phyloP scores from a whole-genome alignment of 1,140 invertebrate genomes.

The Penaeus indicus region DNA sequence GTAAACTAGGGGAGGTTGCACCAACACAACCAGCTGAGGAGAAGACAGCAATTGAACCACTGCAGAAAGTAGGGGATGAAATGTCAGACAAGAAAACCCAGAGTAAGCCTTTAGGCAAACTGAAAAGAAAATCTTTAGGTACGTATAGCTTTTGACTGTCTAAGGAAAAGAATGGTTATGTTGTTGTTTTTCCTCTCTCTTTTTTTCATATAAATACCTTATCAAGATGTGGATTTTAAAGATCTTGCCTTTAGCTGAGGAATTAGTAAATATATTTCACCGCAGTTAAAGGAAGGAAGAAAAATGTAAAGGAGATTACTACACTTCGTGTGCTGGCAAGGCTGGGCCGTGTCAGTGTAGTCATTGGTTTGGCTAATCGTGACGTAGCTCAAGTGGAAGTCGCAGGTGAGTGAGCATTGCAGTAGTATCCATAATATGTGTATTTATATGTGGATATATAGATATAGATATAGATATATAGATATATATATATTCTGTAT shows the following conservation, averaged over 20 bases:
- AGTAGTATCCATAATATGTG: not conserved
- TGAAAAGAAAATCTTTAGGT: too few relatives aligned
- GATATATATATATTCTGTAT: not conserved
- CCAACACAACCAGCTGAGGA: not conserved
- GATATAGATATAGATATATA: not conserved
- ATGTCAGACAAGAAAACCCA: too few relatives aligned
- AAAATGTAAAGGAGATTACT: not conserved
- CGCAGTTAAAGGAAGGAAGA: not conserved
- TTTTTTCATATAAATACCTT: too few relatives aligned
- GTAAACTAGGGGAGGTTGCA: conserved; percentile 45
- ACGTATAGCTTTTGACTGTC: too few relatives aligned
- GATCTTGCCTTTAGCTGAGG: too few relatives aligned
- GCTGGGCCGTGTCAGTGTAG: conserved; percentile 37
- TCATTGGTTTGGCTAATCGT: conserved; percentile 30
- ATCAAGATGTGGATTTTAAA: too few relatives aligned
- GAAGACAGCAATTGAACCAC: too few relatives aligned
- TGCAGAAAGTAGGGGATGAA: too few relatives aligned
- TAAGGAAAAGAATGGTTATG: too few relatives aligned
- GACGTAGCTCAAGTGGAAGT: conserved; percentile 51
- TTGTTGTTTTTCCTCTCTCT: too few relatives aligned
- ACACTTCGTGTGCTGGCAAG: conserved; percentile 31
- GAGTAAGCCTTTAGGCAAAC: too few relatives aligned
- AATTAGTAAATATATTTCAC: not conserved
- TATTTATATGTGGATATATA: not conserved
- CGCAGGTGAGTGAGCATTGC: conserved; percentile 28